phyloP scores from a whole-genome alignment of 1,140 invertebrate genomes.

The Zophobas atratus region DNA sequence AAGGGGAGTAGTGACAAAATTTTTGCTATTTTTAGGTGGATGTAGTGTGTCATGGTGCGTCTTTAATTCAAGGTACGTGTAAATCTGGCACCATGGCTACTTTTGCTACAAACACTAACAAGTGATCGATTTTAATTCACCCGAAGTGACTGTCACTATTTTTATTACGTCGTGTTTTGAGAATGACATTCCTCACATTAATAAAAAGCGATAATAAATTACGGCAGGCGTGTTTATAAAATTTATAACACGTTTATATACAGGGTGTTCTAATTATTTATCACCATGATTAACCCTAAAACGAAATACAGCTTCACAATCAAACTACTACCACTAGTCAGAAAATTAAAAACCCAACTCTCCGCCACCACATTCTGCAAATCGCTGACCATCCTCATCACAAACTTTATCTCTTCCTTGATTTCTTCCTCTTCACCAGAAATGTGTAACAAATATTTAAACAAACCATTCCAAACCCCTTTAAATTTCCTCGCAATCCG shows the following conservation, averaged over 20 bases:
- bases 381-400: too few relatives aligned
- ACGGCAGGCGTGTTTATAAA: background rate
- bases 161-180: background rate
- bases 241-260: too few relatives aligned
- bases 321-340: too few relatives aligned
- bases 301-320: background rate
- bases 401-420: too few relatives aligned
- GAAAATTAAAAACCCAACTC: too few relatives aligned
- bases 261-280: too few relatives aligned
- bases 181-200: too few relatives aligned
- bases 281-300: background rate
- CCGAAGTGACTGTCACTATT: background rate
- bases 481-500: too few relatives aligned
- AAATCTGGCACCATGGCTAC: conserved; percentile 6
- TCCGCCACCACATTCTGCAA: too few relatives aligned
- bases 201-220: background rate
- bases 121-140: background rate
- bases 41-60: conserved; percentile 3
- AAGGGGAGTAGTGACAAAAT: conserved; percentile 5
- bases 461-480: too few relatives aligned
- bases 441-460: too few relatives aligned
- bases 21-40: background rate
- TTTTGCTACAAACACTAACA: conserved; percentile 9
- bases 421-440: too few relatives aligned
- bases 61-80: background rate